Base-by-base conservation (phyloP, 2,888 invertebrate genomes). In the Linhomoeus sp. region DNA sequence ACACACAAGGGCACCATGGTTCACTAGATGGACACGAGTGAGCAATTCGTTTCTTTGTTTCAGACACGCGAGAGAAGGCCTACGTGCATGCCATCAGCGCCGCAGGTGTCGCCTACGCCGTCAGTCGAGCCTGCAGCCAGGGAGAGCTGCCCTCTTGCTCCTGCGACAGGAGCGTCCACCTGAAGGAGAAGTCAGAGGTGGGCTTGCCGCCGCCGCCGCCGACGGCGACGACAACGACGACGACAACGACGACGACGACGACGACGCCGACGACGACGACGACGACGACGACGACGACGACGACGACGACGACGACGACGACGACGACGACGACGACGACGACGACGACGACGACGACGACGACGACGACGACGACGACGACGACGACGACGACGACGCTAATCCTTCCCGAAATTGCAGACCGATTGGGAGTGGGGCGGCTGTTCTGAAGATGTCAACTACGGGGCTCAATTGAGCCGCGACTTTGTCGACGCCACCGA, bases 31-130 rank as follows among this genome's bases (percentile, higher is more conserved):
- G n/a, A n/a, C n/a, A n/a, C n/a, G n/a, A n/a, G n/a, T n/a, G n/a
- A n/a, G n/a, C n/a, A n/a, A n/a, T n/a, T n/a, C n/a, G n/a, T n/a
- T n/a, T n/a, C n/a, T n/a, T n/a, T n/a, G n/a, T n/a, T 52, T 2
- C 53, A 67, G 67, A 66, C 20, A 67, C 66, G 3, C 52, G 65
- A 22, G 67, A 67, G 52, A 57, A 65, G 22, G 65, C 67, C 1
- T 67, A 66, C 53, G 61, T 67, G 17, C 66, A 67, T 54, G 65
- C 67, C 43, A 59, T 67, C 29, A 61, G 64, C 7, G 58, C 66
- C 3, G 66, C 67, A 3, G 66, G 66, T 1, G 65, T 67, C 44
- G 66, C 67, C 20, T 64, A 66, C 52, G 57, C 63, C 25, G 57
- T 67, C 45, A 67, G 67, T 3, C 54, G 62, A 9, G 56, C 66